Conservation (phyloP, 2,888 invertebrate genomes). For the Plusia festucae region DNA sequence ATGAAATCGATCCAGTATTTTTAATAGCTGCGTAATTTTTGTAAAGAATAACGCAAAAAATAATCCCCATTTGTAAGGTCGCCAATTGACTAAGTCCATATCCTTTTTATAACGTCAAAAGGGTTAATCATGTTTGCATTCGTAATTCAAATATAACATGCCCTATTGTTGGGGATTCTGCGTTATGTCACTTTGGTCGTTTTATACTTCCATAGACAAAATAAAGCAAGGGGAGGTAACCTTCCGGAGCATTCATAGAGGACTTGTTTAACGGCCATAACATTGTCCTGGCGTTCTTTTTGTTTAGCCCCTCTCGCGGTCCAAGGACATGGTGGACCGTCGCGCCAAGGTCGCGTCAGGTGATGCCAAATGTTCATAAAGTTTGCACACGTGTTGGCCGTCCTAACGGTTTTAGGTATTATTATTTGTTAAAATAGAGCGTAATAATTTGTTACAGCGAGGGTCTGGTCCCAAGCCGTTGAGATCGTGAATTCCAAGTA, state of each 20-base stretch:
- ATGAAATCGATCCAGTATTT: constrained; percentile 6
- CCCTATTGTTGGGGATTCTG: constrained; percentile 32
- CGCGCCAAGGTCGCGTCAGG: constrained; percentile 62
- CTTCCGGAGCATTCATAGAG: constrained; percentile 59
- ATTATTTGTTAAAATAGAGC: constrained; percentile 33
- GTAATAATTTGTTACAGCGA: constrained; percentile 17
- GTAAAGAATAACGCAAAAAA: constrained; percentile 3
- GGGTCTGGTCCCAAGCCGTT: constrained; percentile 9
- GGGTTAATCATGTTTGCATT: constrained; percentile 16
- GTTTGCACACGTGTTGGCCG: constrained; percentile 45
- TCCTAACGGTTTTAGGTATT: constrained; percentile 53
- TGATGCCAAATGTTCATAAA: constrained; percentile 46
- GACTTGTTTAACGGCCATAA: constrained; percentile 65
- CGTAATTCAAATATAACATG: constrained; percentile 22
- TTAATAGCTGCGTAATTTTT: background rate
- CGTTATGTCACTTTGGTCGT: constrained; percentile 30
- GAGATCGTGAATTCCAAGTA: constrained; percentile 13
- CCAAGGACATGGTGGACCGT: constrained; percentile 58
- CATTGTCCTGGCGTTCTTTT: constrained; percentile 57
- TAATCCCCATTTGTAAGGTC: constrained; percentile 4
- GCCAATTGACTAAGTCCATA: background rate
- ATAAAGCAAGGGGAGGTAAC: constrained; percentile 55
- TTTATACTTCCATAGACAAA: constrained; percentile 45
- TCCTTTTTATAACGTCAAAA: constrained; percentile 10
- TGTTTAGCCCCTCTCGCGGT: constrained; percentile 53